These are phyloP conservation scores for Oreohelix idahoensis DNA, from an alignment of 1,140 invertebrate species.

Conservation along the genomic window DNA sequence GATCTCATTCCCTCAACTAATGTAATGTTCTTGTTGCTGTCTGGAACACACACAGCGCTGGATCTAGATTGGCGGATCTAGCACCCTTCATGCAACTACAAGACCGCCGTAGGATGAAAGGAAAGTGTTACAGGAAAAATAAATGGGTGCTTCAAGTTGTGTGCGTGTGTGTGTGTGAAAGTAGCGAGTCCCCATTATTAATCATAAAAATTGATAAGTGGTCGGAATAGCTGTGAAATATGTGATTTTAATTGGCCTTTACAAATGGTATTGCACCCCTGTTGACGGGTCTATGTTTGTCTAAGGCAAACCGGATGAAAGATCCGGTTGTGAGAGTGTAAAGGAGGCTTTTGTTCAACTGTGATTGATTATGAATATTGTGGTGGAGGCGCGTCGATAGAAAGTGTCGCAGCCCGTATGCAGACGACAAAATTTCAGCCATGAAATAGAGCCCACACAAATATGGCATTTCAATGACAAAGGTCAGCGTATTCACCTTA, in stretches of 20 bases:
- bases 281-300: slow-evolving; percentile 2
- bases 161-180: neutral
- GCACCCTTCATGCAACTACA: too few relatives aligned
- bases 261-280: slow-evolving; percentile 14
- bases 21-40: too few relatives aligned
- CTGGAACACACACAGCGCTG: too few relatives aligned
- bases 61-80: too few relatives aligned
- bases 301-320: slow-evolving; percentile 2
- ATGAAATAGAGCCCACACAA: slow-evolving; percentile 17
- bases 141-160: too few relatives aligned
- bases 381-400: neutral
- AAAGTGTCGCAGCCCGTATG: neutral
- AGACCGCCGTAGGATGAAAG: too few relatives aligned
- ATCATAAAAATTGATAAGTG: neutral
- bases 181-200: neutral
- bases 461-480: neutral
- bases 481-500: neutral
- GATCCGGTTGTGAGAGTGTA: neutral
- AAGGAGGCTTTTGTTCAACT: neutral
- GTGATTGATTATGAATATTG: neutral
- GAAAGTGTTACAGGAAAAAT: too few relatives aligned
- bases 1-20: too few relatives aligned
- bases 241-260: slow-evolving; percentile 16
- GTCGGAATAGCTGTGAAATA: neutral
- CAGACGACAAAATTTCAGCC: neutral